Evolutionary conservation across 1,140 invertebrate genomes (phyloP), one percentile per base, ranked within the genome.

Genomic region (Harlomillsia oculata): DNA sequence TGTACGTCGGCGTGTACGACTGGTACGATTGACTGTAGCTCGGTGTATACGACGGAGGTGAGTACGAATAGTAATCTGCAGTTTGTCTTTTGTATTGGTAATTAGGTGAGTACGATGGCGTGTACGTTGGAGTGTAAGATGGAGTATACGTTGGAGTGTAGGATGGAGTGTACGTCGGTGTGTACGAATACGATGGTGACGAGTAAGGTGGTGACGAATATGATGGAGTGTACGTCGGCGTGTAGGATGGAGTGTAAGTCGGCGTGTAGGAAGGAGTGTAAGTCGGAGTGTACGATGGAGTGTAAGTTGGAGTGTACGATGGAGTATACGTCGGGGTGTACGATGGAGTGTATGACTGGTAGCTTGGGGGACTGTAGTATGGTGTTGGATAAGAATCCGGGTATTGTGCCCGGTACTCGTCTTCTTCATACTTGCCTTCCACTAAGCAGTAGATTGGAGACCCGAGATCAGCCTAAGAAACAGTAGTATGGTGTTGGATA

Each of bases 381-480:
- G 50, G 46, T 51, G 53, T 23, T 56, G 45, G 46, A 8, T 56
- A 48, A 36, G 32, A 55, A 44, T 53, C 41, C 1, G 62, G 56
- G 26, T 63, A 63, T 16, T 32, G n/a, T n/a, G 55, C 45, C 14
- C 36, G 25, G 32, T 52, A 56, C 5, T 49, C 44, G 14, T 45
- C 34, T 13, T 64, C 59, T 30, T 55, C 59, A 25, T 59, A 61
- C 20, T 55, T 60, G 8, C 48, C 46, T 26, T 48, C 37, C 4
- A 64, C 59, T 23, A 58, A 36, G 21, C 63, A 64, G 59, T 61
- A 61, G 40, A 64, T 55, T n/a, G 63, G 51, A 16, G 59, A 54
- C 29, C 63, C 63, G 11, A 59, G 29, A 36, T 64, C 63, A 46
- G 63, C 63, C 63, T 64, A 40, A 29, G 48, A 58, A 59, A 39